Conservation (phyloP, 1,140 invertebrate species). For the Trypoxylus dichotomus region DNA sequence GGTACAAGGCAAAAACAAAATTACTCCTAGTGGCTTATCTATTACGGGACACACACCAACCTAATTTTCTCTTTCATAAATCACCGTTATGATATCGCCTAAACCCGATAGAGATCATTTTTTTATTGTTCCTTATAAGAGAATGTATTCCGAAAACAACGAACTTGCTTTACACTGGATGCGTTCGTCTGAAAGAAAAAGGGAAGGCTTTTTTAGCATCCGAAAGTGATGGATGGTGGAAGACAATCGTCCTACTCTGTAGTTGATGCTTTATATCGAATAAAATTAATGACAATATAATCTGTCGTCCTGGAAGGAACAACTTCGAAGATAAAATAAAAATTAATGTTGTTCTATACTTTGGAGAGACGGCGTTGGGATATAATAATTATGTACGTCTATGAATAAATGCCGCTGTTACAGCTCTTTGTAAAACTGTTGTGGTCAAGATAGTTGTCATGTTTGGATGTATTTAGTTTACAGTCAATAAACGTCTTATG, state of each 20-base stretch:
- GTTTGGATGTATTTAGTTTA: too few species aligned
- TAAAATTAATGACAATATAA: constrained; percentile 4
- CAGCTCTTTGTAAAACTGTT: too few species aligned
- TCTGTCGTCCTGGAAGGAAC: not conserved
- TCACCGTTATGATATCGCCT: not conserved
- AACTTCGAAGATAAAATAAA: not conserved
- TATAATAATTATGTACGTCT: too few species aligned
- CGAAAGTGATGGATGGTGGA: not conserved
- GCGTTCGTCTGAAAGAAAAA: not conserved
- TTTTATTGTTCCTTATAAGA: not conserved
- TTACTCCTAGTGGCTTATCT: too few species aligned
- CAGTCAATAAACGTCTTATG: too few species aligned
- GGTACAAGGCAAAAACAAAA: too few species aligned
- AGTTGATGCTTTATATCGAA: not conserved
- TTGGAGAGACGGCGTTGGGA: too few species aligned
- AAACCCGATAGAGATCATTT: not conserved
- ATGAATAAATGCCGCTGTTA: too few species aligned
- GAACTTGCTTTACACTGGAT: not conserved
- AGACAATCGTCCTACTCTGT: not conserved
- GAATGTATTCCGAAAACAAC: not conserved
- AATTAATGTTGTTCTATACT: not conserved
- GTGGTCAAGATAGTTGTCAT: too few species aligned
- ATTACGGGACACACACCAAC: not conserved
- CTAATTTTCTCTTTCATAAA: not conserved
- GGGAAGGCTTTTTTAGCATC: not conserved